phyloP scores from a whole-genome alignment of 2,113 vertebrate species.

The Embiotoca jacksoni region DNA sequence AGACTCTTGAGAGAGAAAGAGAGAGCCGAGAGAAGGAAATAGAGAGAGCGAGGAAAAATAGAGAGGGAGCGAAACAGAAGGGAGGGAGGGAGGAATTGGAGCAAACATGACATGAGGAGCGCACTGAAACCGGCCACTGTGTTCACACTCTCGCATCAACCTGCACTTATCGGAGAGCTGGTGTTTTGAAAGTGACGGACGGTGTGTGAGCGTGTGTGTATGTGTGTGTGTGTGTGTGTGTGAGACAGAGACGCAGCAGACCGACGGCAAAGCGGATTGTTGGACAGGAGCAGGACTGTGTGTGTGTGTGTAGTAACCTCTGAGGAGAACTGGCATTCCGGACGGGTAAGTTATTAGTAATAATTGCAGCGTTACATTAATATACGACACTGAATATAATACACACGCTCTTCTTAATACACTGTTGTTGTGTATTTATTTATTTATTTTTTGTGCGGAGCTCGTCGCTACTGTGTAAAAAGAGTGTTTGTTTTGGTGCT shows the following conservation, averaged over 20 bases:
- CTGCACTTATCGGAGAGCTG: conserved; percentile 51
- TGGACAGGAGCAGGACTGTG: conserved; percentile 15
- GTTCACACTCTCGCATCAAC: conserved; percentile 57
- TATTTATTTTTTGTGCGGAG: neutral
- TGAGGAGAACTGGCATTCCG: neutral
- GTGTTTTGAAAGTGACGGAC: conserved; percentile 35
- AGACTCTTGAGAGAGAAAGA: conserved; percentile 68
- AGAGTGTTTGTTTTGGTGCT: conserved; percentile 54
- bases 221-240: no score
- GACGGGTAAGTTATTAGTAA: conserved; percentile 41
- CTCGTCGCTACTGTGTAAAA: neutral
- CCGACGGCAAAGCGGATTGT: conserved; percentile 33
- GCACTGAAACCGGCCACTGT: conserved; percentile 73
- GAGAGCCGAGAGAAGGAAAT: conserved; percentile 51
- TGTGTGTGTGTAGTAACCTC: conserved; percentile 7
- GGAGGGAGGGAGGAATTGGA: conserved; percentile 70
- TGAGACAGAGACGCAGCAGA: neutral
- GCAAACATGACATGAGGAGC: conserved; percentile 80
- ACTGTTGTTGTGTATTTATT: neutral
- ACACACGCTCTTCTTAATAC: neutral
- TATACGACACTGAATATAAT: no score
- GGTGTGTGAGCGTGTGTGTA: neutral
- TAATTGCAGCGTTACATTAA: no score
- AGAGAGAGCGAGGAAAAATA: conserved; percentile 61
- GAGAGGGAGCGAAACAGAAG: conserved; percentile 61